Conservation (phyloP, 2,797 vertebrate species). For the Knipowitschia caucasica region DNA sequence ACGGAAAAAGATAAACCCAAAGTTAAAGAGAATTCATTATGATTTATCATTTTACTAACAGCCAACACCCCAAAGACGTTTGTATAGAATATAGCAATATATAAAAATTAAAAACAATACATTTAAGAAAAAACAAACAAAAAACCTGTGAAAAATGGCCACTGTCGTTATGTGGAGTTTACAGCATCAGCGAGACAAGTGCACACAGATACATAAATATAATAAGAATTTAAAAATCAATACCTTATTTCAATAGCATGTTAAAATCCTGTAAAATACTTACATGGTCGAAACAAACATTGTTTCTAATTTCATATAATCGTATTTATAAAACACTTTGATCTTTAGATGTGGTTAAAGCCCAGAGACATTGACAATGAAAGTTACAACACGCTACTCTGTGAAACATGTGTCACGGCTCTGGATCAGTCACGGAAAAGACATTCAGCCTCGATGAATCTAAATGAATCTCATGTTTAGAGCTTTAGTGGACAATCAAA, state of each 20-base stretch:
- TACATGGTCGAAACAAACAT: conserved; percentile 28
- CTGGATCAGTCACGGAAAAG: no score
- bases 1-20: neutral
- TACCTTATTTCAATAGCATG: conserved; percentile 14
- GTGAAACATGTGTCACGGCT: neutral
- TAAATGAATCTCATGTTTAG: no score
- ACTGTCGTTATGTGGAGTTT: no score
- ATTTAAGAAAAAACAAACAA: no score
- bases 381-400: neutral
- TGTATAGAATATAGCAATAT: neutral
- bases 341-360: conserved; percentile 34
- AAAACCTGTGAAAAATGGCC: no score
- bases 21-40: neutral
- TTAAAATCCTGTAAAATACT: conserved; percentile 41
- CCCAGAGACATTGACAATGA: conserved; percentile 2
- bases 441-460: no score
- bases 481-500: no score
- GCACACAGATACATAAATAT: conserved; percentile 17
- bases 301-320: conserved; percentile 54
- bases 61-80: no score
- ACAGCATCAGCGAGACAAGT: neutral
- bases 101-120: neutral
- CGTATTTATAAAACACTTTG: conserved; percentile 45
- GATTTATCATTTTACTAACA: no score
- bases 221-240: conserved; percentile 12